Conservation (phyloP, 2,888 invertebrate species). For the Lingula anatina region DNA sequence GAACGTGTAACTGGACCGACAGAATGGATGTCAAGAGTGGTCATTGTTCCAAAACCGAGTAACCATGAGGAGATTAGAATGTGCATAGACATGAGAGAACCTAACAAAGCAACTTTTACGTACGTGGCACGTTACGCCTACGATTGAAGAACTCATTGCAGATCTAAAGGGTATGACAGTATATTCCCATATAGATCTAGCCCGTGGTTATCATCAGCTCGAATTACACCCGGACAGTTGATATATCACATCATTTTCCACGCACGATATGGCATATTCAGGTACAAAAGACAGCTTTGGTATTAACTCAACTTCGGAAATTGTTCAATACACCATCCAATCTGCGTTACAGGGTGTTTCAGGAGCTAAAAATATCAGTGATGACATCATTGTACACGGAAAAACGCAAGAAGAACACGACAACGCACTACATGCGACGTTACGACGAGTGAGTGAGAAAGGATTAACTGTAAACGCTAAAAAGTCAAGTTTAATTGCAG, state of each 20-base stretch:
- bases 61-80: neutral
- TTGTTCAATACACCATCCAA: neutral
- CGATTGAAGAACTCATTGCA: neutral
- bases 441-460: no score
- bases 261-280: neutral
- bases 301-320: neutral
- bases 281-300: neutral
- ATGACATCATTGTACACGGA: neutral
- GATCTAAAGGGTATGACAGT: neutral
- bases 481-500: no score
- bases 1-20: neutral
- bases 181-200: neutral
- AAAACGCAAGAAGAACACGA: neutral
- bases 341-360: neutral
- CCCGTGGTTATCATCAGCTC: neutral
- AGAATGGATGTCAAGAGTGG: neutral
- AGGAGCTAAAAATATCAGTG: neutral
- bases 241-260: neutral
- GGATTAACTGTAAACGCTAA: no score
- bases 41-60: neutral
- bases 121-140: neutral
- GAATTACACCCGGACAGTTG: neutral
- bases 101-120: neutral
- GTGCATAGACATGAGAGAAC: neutral
- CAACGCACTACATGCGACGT: neutral